Base-by-base conservation (phyloP, 1,140 invertebrate genomes). In the Listronotus oregonensis region DNA sequence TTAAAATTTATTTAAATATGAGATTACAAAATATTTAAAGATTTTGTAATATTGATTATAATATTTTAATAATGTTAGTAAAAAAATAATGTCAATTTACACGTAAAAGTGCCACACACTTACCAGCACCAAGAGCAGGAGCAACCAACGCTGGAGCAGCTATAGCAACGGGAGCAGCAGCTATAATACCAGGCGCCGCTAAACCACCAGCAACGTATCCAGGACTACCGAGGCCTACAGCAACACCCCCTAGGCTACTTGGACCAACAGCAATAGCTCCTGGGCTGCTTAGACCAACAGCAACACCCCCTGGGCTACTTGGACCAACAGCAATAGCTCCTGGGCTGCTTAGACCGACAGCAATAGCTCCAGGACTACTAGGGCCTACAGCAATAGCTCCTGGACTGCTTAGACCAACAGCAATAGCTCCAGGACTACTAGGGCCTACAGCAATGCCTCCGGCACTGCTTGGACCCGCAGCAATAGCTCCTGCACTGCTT, bases 121-220 rank as follows among this genome's bases (percentile, higher is more conserved):
- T 61, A 61, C 59, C 47, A 27, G 49, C 59, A 12, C 51, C 59
- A 51, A 44, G 21, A 27, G 21, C 51, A 14, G 21, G 8, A 44
- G 52, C 34, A n/a, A 27, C 44, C 34, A 37, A 37, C 3, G 14
- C 51, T 14, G 21, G 8, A 44, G 52, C 39, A 12, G 43, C 40
- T 44, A 50, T 9, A 21, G 21, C 43, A 8, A 11, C 14, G 7
- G 32, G 27, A 50, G 18, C 47, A n/a, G n/a, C 31, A 47, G 17
- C 43, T 21, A 0, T 15, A n/a, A 32, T 12, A 14, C 27, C 46
- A 8, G 37, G 32, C 17, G 34, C 32, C 31, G 12, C 11, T 14
- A 40, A 10, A 12, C 21, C 39, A 9, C 10, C 10, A 12, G 18
- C 14, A 17, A 32, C 52, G 17, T 47, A 27, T n/a, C 51, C 64